Evolutionary conservation across 2,797 vertebrate species (phyloP).

Genomic region (Gallinago nigripennis): DNA sequence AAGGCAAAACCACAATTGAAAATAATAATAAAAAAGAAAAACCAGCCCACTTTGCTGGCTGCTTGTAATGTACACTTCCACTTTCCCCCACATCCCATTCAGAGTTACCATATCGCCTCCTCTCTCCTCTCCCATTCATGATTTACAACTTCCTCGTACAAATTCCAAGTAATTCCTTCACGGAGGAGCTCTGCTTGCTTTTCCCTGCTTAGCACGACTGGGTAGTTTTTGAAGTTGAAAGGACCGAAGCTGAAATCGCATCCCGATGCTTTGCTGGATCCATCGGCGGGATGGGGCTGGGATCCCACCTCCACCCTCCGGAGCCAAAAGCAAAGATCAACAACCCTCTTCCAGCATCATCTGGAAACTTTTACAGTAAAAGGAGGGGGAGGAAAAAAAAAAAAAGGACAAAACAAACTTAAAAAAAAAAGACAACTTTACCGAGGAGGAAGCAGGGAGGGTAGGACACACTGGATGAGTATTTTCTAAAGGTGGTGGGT

Average conservation of each 20-base stretch:
- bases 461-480: neutral
- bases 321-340: neutral
- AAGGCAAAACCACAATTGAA: neutral
- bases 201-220: neutral
- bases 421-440: neutral
- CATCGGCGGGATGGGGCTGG: neutral
- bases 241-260: neutral
- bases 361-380: neutral
- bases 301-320: neutral
- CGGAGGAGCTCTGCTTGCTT: neutral
- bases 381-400: fast-evolving
- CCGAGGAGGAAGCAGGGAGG: neutral
- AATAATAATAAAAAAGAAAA: neutral
- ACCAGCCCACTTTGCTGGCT: neutral
- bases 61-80: neutral
- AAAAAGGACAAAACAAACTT: neutral
- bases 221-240: neutral
- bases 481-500: neutral
- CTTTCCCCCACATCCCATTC: neutral
- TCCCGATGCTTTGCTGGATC: neutral
- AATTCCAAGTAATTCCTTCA: neutral
- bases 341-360: neutral
- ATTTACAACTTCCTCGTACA: neutral
- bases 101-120: neutral
- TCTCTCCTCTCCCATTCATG: neutral